phyloP scores from a whole-genome alignment of 2,113 vertebrate genomes.

The Prietella phreatophila region DNA sequence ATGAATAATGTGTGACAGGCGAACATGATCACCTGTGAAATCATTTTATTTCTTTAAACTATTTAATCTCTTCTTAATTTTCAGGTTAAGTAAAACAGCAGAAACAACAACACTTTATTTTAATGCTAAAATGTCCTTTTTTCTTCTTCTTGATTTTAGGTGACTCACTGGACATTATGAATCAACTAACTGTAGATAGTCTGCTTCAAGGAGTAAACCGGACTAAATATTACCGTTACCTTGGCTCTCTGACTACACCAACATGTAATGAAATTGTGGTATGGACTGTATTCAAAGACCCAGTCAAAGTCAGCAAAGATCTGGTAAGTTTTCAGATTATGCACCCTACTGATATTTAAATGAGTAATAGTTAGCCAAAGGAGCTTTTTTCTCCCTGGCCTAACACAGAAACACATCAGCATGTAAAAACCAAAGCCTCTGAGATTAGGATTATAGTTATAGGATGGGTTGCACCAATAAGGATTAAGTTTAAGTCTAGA shows the following conservation, averaged over 20 bases:
- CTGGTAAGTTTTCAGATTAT: constrained; percentile 56
- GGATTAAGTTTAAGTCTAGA: no score
- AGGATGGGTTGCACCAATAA: no score
- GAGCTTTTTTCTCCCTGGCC: not conserved
- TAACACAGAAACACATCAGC: not conserved
- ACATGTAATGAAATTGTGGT: constrained; percentile 65
- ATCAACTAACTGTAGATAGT: constrained; percentile 59
- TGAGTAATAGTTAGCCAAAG: not conserved
- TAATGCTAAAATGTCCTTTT: not conserved
- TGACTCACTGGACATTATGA: not conserved
- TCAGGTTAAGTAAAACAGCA: not conserved
- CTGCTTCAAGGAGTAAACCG: constrained; percentile 65
- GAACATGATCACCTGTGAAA: not conserved
- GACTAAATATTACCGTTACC: constrained; percentile 68
- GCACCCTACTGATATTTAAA: not conserved
- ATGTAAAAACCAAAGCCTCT: not conserved
- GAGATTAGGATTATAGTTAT: not conserved
- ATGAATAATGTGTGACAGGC: not conserved
- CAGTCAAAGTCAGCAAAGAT: constrained; percentile 64
- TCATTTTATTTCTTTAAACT: not conserved
- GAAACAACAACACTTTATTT: not conserved
- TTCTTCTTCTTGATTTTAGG: constrained; percentile 15
- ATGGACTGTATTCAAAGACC: constrained; percentile 76
- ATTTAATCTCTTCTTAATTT: not conserved
- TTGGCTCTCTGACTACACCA: constrained; percentile 74